These are phyloP conservation scores for Vicugna pacos DNA, from an alignment of 2,113 vertebrate genomes.

Conservation along the genomic window DNA sequence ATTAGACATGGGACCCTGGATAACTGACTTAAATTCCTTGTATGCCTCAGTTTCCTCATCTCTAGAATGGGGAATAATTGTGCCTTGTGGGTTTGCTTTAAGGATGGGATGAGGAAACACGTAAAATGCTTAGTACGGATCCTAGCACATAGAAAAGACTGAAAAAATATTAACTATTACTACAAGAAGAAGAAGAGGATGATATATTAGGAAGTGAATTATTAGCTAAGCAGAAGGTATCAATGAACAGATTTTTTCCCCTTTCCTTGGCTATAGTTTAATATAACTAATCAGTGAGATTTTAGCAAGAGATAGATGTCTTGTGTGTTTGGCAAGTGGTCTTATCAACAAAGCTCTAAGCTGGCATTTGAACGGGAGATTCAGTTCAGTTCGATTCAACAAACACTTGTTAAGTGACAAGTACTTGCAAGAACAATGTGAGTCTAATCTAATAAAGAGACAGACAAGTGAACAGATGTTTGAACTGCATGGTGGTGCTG, in stretches of 20 bases:
- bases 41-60: not conserved
- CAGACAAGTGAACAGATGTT: not conserved
- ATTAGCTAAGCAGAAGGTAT: not conserved
- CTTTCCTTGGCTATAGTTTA: not conserved
- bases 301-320: not conserved
- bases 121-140: not conserved
- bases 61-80: not conserved
- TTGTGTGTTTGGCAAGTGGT: not conserved
- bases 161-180: not conserved
- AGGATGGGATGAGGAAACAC: not conserved
- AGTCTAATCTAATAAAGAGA: not conserved
- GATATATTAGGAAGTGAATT: not conserved
- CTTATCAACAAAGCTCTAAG: not conserved
- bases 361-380: not conserved
- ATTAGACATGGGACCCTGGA: not conserved
- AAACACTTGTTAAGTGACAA: not conserved
- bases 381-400: not conserved
- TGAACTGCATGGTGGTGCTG: not conserved
- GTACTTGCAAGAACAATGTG: not conserved
- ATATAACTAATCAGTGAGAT: not conserved
- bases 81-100: not conserved
- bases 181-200: not conserved
- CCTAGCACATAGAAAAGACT: not conserved
- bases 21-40: not conserved
- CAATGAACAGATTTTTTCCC: not conserved